Evolutionary conservation across 2,113 vertebrate species (phyloP), one percentile per base, ranked within the genome.

Genomic region (Bos indicus): DNA sequence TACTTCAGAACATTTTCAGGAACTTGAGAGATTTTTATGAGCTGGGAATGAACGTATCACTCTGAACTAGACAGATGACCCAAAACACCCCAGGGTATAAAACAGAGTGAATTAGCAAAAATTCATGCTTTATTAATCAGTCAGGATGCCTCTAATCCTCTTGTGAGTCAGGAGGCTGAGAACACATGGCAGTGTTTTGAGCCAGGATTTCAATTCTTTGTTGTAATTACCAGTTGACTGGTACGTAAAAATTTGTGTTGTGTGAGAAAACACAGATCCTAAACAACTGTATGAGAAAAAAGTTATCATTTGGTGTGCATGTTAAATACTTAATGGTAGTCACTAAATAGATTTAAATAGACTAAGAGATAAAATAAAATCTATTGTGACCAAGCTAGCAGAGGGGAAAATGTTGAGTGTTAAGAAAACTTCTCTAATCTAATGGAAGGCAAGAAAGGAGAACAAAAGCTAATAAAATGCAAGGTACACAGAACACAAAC

Each of bases 311-410:
- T 48, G 90, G 5, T 78, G 78, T 85, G 3, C 16, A 86, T n/a
- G 30, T 60, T 48, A 95, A 92, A 94, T 94, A 92, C 10, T 17
- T 88, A 84, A n/a, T 30, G 36, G 33, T 19, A 95, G 81, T 80
- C 25, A 78, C 43, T 57, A 90, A 93, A 60, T 91, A 84, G 15
- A 92, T 86, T 92, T 82, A 90, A 36, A 52, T 36, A 94, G 12
- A 64, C 28, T 64, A 13, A 90, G 67, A 90, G 43, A 93, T 84
- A 60, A 97, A 96, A 80, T 84, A 90, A 90, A 97, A 93, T 82
- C 15, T 84, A 93, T 25, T 82, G 71, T 15, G 67, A 80, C 9
- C 67, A 93, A 95, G 46, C 5, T 46, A 93, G 51, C 78, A 96
- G 36, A 92, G 23, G 17, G 36, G 81, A 90, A 91, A 95, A 78